Evolutionary conservation across 1,140 invertebrate species (phyloP).

Genomic region (Trachelipus rathkii): DNA sequence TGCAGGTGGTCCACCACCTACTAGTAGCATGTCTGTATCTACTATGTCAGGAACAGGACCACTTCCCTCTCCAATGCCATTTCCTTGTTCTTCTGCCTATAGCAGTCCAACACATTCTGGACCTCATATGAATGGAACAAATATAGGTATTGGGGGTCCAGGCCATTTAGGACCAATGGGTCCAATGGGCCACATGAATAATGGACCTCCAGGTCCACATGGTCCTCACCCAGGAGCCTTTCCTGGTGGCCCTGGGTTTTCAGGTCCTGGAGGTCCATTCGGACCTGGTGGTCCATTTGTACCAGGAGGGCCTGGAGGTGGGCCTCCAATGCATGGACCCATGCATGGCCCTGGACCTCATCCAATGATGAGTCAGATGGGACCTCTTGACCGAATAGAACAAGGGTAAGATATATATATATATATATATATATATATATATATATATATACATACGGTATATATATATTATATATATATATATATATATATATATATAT

Average conservation of each 20-base stretch:
- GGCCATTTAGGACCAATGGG: slow-evolving; percentile 26
- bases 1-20: slow-evolving; percentile 39
- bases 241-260: slow-evolving; percentile 42
- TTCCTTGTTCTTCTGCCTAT: slow-evolving; percentile 43
- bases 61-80: slow-evolving; percentile 41
- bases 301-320: slow-evolving; percentile 45
- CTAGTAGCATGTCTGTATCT: slow-evolving; percentile 31
- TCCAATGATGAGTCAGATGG: slow-evolving; percentile 44
- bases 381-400: slow-evolving; percentile 44
- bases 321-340: slow-evolving; percentile 45
- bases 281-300: slow-evolving; percentile 46
- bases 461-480: no score
- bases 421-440: no score
- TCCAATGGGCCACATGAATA: slow-evolving; percentile 35
- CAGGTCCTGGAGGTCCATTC: slow-evolving; percentile 43
- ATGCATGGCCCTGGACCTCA: slow-evolving; percentile 42
- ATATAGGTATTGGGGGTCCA: slow-evolving; percentile 34
- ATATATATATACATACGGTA: no score
- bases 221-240: slow-evolving; percentile 38
- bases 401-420: slow-evolving; percentile 38
- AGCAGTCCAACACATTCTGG: slow-evolving; percentile 41
- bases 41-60: slow-evolving; percentile 40
- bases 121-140: slow-evolving; percentile 45
- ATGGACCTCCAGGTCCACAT: slow-evolving; percentile 37
- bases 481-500: no score